Percentiles rank a stretch among this genome's conserved stretches.
These are phyloP conservation scores for Ophiothrix spiculata DNA, from an alignment of 35 echinoderm and acorn worm species.

Conservation along the genomic window DNA sequence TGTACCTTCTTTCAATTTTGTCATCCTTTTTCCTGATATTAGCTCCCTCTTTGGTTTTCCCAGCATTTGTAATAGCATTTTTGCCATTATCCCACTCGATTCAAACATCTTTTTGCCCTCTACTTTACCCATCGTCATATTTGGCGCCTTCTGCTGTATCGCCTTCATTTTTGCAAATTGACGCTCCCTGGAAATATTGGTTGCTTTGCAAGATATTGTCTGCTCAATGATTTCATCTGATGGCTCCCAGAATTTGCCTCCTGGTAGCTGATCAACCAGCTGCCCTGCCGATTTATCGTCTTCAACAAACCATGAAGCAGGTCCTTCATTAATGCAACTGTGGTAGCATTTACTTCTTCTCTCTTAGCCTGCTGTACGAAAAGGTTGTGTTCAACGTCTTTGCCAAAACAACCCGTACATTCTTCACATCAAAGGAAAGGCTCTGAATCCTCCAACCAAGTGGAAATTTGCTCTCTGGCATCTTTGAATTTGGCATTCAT, in stretches of 20 bases:
- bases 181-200: background rate
- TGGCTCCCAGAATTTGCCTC: background rate
- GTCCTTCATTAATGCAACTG: background rate
- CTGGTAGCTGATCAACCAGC: background rate
- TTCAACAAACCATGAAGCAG: background rate
- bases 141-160: background rate
- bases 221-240: background rate
- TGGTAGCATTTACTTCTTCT: background rate
- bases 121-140: background rate
- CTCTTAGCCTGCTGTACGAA: background rate
- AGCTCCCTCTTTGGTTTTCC: background rate
- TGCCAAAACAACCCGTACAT: background rate
- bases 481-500: background rate
- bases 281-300: background rate
- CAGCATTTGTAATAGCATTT: background rate
- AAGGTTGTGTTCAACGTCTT: background rate
- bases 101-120: background rate
- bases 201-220: background rate
- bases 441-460: background rate
- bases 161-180: background rate
- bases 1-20: background rate
- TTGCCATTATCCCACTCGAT: background rate
- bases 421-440: background rate
- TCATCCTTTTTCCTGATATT: background rate
- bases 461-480: background rate